Percentiles rank a stretch among this genome's conserved stretches.
Evolutionary conservation across 2,797 vertebrate genomes (phyloP).

Genomic region (Cynopterus sphinx): DNA sequence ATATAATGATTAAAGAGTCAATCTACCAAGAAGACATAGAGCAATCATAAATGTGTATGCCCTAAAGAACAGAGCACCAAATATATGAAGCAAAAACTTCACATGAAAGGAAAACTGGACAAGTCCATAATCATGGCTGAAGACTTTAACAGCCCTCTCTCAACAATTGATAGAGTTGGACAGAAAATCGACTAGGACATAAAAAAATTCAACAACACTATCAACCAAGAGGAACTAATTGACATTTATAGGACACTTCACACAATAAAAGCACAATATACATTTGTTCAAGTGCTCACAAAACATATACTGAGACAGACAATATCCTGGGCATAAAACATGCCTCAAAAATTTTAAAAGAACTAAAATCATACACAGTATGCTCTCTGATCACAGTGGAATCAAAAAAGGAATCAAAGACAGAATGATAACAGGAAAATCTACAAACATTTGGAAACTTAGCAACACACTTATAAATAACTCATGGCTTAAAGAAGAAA

Average conservation of each 20-base stretch:
- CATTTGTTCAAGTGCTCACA: background rate
- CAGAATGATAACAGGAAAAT: background rate
- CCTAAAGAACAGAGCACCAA: background rate
- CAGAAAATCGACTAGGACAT: background rate
- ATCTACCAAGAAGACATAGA: background rate
- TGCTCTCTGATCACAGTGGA: background rate
- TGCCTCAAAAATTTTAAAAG: background rate
- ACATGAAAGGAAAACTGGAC: background rate
- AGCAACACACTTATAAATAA: background rate
- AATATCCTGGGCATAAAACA: background rate
- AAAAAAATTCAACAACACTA: background rate
- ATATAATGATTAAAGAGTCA: background rate
- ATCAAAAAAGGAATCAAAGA: background rate
- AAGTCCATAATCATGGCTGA: background rate
- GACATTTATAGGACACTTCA: background rate
- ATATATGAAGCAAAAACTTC: background rate
- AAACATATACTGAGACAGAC: background rate
- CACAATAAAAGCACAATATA: background rate
- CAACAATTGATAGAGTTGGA: background rate
- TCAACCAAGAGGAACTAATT: background rate
- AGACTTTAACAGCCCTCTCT: background rate
- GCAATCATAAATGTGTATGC: background rate
- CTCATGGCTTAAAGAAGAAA: background rate
- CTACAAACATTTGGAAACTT: background rate
- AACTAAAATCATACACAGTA: background rate